Evolutionary conservation across 1,140 invertebrate species (phyloP), one percentile per base, ranked within the genome.

Genomic region (Drosophila novamexicana): DNA sequence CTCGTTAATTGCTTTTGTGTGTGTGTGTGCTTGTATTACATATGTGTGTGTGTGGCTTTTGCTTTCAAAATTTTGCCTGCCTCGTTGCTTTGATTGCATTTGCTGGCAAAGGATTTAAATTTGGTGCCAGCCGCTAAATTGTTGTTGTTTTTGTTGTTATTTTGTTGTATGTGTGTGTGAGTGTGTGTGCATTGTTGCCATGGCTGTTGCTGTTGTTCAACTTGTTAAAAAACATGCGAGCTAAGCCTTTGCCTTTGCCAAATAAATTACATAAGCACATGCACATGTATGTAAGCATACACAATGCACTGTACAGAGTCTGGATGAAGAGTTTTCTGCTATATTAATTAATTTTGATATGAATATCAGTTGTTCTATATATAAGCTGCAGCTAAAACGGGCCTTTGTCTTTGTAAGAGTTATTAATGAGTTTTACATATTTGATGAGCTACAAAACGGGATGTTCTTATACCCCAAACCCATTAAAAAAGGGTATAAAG

Each of bases 361-460:
- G 8, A 44, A 59, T 59, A 58, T 53, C 45, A 32, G 22, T 29
- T 22, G 22, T 22, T 32, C 9, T 34, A 42, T 58, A 6, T 58
- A 29, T 47, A 32, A 47, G 29, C 39, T 47, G 64, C 44, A 63
- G 62, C 64, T 70, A 47, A 34, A 22, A 8, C 29, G 36, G 47
- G 49, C 34, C 45, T 40, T 69, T 68, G 69, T 81, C 67, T 71
- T n/a, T n/a, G n/a, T n/a, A 75, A 81, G 83, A 82, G 83, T 81
- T 85, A 85, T 85, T 88, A 85, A 85, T 85, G 82, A 85, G 82
- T 88, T 88, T 79, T 86, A 81, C 82, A 85, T 82, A 69, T 82
- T 85, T 88, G 71, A 82, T 82, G 83, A 79, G 62, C 77, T 77
- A 79, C 80, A 79, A 82, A 77, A 80, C 34, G 37, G 57, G 50